Conservation (phyloP, 1,140 invertebrate genomes). For the Galleria mellonella region DNA sequence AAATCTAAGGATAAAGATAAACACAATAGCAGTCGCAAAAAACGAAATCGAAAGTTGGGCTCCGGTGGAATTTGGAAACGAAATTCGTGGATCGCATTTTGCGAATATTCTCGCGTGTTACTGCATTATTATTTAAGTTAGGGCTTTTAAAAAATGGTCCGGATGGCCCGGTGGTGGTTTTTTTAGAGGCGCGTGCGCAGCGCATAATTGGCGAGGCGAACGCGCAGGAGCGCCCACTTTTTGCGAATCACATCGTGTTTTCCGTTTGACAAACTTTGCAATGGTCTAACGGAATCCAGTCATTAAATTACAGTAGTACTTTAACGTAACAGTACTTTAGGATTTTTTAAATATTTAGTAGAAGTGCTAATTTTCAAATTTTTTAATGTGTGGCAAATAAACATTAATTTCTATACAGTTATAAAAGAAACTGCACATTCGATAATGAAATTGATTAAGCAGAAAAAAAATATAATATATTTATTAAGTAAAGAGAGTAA, state of each 20-base stretch:
- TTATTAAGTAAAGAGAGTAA: no score
- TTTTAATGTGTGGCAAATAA: no score
- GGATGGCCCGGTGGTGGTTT: constrained; percentile 52
- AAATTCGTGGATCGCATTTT: constrained; percentile 71
- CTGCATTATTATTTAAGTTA: constrained; percentile 73
- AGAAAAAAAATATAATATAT: no score
- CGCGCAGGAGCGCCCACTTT: constrained; percentile 35
- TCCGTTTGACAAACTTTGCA: constrained; percentile 22
- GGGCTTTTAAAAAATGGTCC: constrained; percentile 60
- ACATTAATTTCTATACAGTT: no score
- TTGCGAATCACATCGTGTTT: constrained; percentile 12
- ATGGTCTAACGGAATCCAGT: constrained; percentile 14
- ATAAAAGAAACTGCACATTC: no score
- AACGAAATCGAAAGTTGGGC: constrained; percentile 36
- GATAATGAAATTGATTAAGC: no score
- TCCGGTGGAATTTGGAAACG: constrained; percentile 59
- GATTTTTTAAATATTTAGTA: no score
- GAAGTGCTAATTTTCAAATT: no score
- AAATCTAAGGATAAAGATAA: constrained; percentile 41
- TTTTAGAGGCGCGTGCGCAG: constrained; percentile 68
- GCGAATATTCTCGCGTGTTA: constrained; percentile 71
- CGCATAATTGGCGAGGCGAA: constrained; percentile 61
- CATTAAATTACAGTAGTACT: not conserved
- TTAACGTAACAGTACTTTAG: no score
- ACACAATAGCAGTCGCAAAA: constrained; percentile 65